phyloP scores from a whole-genome alignment of 2,113 vertebrate genomes.

The Atractosteus spatula region DNA sequence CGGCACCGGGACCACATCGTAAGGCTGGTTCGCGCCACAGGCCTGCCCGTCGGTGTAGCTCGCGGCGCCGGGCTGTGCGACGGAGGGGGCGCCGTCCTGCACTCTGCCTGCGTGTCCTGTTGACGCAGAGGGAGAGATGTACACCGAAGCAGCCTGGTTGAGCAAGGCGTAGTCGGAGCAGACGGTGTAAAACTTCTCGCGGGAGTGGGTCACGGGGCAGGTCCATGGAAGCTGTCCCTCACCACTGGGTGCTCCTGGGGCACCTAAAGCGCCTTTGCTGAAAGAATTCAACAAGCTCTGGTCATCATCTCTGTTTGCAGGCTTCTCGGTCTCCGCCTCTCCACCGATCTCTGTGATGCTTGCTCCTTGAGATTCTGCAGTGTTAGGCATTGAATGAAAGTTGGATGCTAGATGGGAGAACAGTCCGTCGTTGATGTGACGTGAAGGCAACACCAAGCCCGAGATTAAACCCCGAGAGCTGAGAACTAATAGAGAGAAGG shows the following conservation, averaged over 20 bases:
- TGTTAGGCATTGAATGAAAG: conserved; percentile 85
- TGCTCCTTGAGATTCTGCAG: conserved; percentile 76
- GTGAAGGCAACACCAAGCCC: neutral
- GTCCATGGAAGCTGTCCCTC: conserved; percentile 87
- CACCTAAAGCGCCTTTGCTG: conserved; percentile 56
- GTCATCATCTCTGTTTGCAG: conserved; percentile 50
- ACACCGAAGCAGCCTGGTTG: conserved; percentile 84
- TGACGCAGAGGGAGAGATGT: conserved; percentile 67
- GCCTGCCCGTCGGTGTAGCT: conserved; percentile 56
- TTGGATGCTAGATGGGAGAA: conserved; percentile 31
- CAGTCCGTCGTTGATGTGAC: neutral
- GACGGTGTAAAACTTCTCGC: conserved; percentile 95
- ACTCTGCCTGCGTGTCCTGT: conserved; percentile 54
- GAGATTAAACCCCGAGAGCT: conserved; percentile 10
- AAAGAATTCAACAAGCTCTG: conserved; percentile 58
- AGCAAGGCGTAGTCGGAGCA: conserved; percentile 95
- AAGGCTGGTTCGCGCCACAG: conserved; percentile 59
- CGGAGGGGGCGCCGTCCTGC: conserved; percentile 55
- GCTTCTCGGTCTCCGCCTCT: conserved; percentile 54
- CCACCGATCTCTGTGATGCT: conserved; percentile 66
- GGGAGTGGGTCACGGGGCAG: conserved; percentile 91
- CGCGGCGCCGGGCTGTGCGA: conserved; percentile 58
- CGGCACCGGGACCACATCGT: conserved; percentile 74
- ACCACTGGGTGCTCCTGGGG: conserved; percentile 69
- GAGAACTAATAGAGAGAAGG: neutral